Percentiles rank a stretch among this genome's conserved stretches.
phyloP scores from a whole-genome alignment of 2,113 vertebrate genomes.

The Halichoeres trimaculatus region DNA sequence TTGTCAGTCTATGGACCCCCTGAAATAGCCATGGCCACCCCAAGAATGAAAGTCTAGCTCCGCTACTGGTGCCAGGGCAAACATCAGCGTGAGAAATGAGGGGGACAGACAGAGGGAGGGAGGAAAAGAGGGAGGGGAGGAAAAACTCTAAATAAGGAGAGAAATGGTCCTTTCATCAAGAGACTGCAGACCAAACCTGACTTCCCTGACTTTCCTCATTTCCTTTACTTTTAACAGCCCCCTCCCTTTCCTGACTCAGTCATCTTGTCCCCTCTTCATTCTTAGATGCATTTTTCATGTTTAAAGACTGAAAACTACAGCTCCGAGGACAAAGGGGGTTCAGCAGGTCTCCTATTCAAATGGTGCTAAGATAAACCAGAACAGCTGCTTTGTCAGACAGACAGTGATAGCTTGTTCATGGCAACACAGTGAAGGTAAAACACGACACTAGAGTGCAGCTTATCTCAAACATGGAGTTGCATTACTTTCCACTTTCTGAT shows the following conservation, averaged over 20 bases:
- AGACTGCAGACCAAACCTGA: constrained; percentile 53
- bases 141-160: constrained; percentile 65
- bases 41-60: too few species aligned
- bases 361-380: constrained; percentile 22
- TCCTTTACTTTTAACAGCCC: constrained; percentile 3
- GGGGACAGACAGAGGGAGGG: constrained; percentile 48
- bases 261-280: neutral
- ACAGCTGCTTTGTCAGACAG: neutral
- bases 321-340: constrained; percentile 4
- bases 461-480: constrained; percentile 11
- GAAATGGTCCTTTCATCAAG: constrained; percentile 58
- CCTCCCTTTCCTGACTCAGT: neutral
- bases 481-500: constrained; percentile 14
- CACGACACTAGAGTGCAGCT: neutral
- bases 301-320: neutral
- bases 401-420: neutral
- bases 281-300: neutral
- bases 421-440: constrained; percentile 12
- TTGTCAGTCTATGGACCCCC: too few species aligned
- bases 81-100: constrained; percentile 62
- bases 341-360: constrained; percentile 18
- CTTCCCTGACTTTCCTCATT: constrained; percentile 43
- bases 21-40: too few species aligned
- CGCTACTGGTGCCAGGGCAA: constrained; percentile 68
- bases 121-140: constrained; percentile 43